Base-by-base conservation (phyloP, 2,888 invertebrate genomes). In the Eilema griseolum region DNA sequence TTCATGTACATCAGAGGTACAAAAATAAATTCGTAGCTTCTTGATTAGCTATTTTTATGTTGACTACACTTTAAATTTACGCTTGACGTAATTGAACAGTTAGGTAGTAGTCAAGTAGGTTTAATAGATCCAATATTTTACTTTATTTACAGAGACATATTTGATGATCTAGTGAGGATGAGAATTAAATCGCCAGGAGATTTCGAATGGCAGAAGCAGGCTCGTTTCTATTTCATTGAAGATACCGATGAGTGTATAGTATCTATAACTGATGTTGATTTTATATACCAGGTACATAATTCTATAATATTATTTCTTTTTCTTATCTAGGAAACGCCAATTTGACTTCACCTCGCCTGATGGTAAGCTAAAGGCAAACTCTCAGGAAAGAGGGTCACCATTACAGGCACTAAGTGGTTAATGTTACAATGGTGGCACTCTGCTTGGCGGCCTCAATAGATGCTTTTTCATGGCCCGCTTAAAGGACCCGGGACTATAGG, bases 201-300 rank as follows among this genome's bases (percentile, higher is more conserved):
- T 89, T 98, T 98, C 89, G 98, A 98, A 88, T 98, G 98, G 98
- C 96, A 98, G 86, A 98, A 98, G 84, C 98, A 98, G 88, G 97
- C 97, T 0, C 95, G 98, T 64, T 98, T 98, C 89, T 98, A 98
- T 90, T 98, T 97, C 88, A 96, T 96, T 78, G 97, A 97, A 71
- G 98, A 98, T 60, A 96, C 95, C 37, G 98, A 98, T 83, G 97
- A 97, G 67, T 96, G 97, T 66, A 86, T 96, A 60, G 97, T 98
- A 0, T 96, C 96, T 73, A 98, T 98, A 71, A 98, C 98, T 0
- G 98, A 98, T 87, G 98, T 98, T 0, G 96, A 97, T 87, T 98
- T 98, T 86, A 90, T 97, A 66, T 98, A 98, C 89, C 98, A 98
- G 91, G 95, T 94, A 70, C 78, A 14, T 4, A 16, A 33, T n/a